Evolutionary conservation across 1,140 invertebrate species (phyloP).

Genomic region (Camponotus vicinus): DNA sequence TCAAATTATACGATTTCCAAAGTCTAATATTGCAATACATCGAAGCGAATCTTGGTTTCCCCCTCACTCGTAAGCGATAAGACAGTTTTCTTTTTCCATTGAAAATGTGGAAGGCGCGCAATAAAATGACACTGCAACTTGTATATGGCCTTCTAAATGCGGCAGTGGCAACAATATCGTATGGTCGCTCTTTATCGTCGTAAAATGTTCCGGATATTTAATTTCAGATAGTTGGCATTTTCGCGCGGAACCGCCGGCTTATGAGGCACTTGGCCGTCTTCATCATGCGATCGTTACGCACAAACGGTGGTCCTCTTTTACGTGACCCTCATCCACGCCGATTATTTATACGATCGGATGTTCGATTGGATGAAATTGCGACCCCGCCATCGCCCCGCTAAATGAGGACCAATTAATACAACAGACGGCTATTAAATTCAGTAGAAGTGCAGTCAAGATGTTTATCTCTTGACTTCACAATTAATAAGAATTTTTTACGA

Average conservation of each 20-base stretch:
- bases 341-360: slow-evolving; percentile 26
- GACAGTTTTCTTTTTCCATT: background rate
- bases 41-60: no score
- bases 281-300: background rate
- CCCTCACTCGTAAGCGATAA: background rate
- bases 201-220: slow-evolving; percentile 57
- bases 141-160: background rate
- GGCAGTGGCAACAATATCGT: background rate
- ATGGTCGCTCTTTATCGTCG: background rate
- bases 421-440: slow-evolving; percentile 33
- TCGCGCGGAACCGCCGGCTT: slow-evolving; percentile 23
- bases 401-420: slow-evolving; percentile 55
- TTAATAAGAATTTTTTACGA: background rate
- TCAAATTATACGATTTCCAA: background rate
- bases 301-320: background rate
- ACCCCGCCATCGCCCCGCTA: slow-evolving; percentile 2
- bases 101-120: background rate
- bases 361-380: slow-evolving; percentile 54
- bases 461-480: background rate
- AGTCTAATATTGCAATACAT: no score
- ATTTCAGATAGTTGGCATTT: slow-evolving; percentile 40
- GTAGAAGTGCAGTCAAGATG: background rate
- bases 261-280: background rate
- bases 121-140: slow-evolving; percentile 7
- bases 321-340: background rate